Conservation (phyloP, 2,888 invertebrate genomes). For the Nebria salina region DNA sequence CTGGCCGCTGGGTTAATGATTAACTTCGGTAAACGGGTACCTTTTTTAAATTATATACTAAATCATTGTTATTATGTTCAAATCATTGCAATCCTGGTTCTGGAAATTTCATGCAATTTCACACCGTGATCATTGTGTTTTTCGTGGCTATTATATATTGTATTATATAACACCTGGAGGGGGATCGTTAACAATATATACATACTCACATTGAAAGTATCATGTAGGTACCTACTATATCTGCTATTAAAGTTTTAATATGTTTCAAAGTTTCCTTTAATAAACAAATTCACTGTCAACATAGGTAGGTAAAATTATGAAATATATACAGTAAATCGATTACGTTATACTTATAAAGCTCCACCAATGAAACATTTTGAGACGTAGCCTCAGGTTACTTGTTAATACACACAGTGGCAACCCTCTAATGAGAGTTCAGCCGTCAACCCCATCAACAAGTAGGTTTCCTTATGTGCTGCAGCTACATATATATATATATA, state of each 20-base stretch:
- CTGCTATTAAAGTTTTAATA: too few species aligned
- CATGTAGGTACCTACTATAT: too few species aligned
- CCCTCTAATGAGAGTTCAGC: too few species aligned
- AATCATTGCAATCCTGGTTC: constrained; percentile 54
- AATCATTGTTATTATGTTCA: constrained; percentile 58
- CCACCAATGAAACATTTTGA: too few species aligned
- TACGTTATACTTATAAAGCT: too few species aligned
- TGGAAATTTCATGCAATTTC: constrained; percentile 44
- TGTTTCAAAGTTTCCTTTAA: too few species aligned
- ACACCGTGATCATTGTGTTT: constrained; percentile 42
- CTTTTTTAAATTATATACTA: constrained; percentile 55
- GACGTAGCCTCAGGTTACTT: too few species aligned
- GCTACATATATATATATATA: background rate
- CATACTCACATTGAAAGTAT: background rate
- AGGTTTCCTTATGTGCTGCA: background rate
- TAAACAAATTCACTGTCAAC: too few species aligned
- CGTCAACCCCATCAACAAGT: too few species aligned
- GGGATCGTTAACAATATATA: constrained; percentile 4
- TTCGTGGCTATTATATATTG: constrained; percentile 37
- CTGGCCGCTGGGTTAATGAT: constrained; percentile 58
- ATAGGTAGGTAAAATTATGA: too few species aligned
- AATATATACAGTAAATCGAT: too few species aligned
- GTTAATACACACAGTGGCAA: too few species aligned
- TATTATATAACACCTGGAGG: constrained; percentile 1
- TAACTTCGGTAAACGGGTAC: constrained; percentile 55